These are phyloP conservation scores for Nomada fucata DNA, from an alignment of 2,888 invertebrate species.

Conservation along the genomic window DNA sequence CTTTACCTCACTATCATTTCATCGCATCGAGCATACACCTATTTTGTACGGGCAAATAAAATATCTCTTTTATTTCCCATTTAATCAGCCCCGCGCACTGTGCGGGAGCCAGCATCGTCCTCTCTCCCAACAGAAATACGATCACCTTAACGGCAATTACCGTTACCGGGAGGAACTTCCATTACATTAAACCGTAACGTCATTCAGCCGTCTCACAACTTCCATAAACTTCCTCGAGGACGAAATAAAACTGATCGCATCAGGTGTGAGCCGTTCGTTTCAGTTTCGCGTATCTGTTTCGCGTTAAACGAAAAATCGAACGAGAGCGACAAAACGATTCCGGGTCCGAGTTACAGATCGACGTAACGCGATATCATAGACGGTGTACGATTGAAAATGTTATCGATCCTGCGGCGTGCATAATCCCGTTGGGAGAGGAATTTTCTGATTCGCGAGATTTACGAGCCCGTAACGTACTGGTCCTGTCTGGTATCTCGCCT, in stretches of 20 bases:
- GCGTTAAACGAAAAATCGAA: neutral
- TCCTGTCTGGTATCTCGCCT: neutral
- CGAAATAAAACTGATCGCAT: conserved; percentile 1
- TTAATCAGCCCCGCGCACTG: no score
- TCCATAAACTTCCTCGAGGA: neutral
- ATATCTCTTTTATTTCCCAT: no score
- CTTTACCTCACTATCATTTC: no score
- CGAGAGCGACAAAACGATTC: neutral
- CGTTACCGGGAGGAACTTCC: neutral
- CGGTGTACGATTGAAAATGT: neutral
- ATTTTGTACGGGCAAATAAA: no score
- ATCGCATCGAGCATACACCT: no score
- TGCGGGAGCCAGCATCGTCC: no score
- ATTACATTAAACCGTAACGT: neutral
- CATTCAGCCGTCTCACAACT: neutral
- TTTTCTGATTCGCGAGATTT: conserved; percentile 32
- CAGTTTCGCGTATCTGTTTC: neutral
- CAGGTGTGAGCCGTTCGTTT: neutral
- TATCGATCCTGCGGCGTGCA: conserved; percentile 10
- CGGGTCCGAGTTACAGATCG: neutral
- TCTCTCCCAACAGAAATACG: conserved; percentile 1
- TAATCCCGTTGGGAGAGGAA: conserved; percentile 5
- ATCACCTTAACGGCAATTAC: neutral
- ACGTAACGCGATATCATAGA: neutral
- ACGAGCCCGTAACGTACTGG: neutral